Percentiles rank a stretch among this genome's conserved stretches.
Evolutionary conservation across 2,113 vertebrate species (phyloP).

Genomic region (Camelus dromedarius): DNA sequence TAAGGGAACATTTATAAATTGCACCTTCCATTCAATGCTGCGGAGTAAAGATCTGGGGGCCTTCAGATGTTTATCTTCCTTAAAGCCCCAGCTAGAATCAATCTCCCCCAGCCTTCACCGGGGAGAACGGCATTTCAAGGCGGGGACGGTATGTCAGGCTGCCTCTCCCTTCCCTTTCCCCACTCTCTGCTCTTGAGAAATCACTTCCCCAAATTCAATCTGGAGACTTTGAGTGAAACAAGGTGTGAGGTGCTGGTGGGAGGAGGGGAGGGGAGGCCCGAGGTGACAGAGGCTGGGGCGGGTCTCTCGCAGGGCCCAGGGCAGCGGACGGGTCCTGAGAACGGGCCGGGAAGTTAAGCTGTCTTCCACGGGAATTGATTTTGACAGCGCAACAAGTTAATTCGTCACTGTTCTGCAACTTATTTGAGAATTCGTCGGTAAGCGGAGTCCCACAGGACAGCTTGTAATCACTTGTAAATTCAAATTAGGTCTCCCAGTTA

Average conservation of each 20-base stretch:
- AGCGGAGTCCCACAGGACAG: constrained; percentile 93
- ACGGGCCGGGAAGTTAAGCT: constrained; percentile 88
- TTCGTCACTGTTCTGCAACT: constrained; percentile 96
- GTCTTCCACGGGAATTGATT: constrained; percentile 96
- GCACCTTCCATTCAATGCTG: constrained; percentile 72
- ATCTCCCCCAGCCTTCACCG: constrained; percentile 46
- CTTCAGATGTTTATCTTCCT: constrained; percentile 79
- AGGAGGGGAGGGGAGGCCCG: background rate
- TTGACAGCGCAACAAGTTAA: constrained; percentile 97
- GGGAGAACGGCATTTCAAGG: background rate
- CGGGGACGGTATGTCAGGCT: background rate
- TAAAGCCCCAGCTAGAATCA: constrained; percentile 65
- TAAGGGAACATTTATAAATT: constrained; percentile 82
- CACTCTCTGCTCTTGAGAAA: background rate
- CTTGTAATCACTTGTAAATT: constrained; percentile 95
- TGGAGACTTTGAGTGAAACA: background rate
- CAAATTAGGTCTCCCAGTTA: constrained; percentile 95
- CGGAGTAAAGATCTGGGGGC: constrained; percentile 64
- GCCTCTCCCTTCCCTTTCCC: background rate
- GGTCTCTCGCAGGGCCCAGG: background rate
- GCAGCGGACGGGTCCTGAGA: background rate
- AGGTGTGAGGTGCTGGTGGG: background rate
- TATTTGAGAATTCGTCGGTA: constrained; percentile 90
- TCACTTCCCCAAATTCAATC: background rate
- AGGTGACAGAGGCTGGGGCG: background rate